Evolutionary conservation across 2,113 vertebrate species (phyloP), one percentile per base, ranked within the genome.

Genomic region (Myiopsitta monachus): DNA sequence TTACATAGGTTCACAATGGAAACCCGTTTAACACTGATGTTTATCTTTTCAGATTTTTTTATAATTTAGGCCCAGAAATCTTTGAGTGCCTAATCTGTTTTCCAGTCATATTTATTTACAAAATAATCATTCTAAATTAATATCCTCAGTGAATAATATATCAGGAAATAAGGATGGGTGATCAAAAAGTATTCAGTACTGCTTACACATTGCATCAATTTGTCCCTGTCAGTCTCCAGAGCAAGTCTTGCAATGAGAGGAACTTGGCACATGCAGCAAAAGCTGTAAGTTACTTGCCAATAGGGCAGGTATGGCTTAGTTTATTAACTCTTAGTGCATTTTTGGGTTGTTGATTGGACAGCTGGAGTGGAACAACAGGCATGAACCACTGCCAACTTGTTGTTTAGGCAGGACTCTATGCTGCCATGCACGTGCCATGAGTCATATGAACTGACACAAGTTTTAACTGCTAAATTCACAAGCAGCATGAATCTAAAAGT

Each of bases 341-440:
- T 83, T 64, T 46, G 18, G 27, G 1, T 54, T 69, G 28, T 21
- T 39, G 39, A 9, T 8, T 55, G 62, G n/a, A 38, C 43, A 78
- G n/a, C 18, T 43, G 77, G 73, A 5, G 64, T 61, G 87, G 46
- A 95, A 49, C 63, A 88, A 38, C 70, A 61, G 39, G 11, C 47
- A 21, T 7, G 44, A 90, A 22, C 47, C 10, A 2, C 36, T 49
- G 54, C n/a, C 9, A 11, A 27, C 26, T 51, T 36, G 8, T n/a
- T 88, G 6, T 52, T 47, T 14, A 17, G 72, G 18, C 49, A 78
- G n/a, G 27, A 14, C 13, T 88, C 8, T 41, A 1, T 44, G 51
- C 39, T 3, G 3, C n/a, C 31, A 1, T 27, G 10, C 1, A 0
- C 0, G 0, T 46, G 38, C 27, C 1, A 0, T 17, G 54, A n/a